These are phyloP conservation scores for Vicugna pacos DNA, from an alignment of 2,113 vertebrate species.

Conservation along the genomic window DNA sequence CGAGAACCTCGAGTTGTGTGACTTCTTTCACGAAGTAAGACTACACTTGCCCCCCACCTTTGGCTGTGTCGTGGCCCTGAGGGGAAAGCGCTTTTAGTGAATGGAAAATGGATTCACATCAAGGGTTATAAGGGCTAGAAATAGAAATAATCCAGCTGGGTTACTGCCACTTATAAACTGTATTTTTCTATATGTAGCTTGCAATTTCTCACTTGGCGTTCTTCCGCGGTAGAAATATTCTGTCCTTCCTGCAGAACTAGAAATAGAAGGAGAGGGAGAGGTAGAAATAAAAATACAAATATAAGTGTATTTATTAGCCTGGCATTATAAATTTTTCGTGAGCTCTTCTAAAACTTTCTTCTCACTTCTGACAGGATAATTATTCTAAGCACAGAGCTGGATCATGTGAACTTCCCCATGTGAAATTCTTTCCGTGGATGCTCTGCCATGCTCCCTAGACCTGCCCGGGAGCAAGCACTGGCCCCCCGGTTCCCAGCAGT, in stretches of 20 bases:
- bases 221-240: neutral
- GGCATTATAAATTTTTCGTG: neutral
- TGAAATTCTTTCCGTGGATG: neutral
- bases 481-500: neutral
- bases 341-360: neutral
- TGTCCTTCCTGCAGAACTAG: neutral
- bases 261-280: neutral
- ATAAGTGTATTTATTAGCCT: neutral
- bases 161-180: neutral
- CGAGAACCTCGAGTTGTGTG: neutral
- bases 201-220: neutral
- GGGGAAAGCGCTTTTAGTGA: neutral
- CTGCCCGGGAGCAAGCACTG: neutral
- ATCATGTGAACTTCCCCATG: neutral
- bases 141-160: neutral
- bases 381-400: neutral
- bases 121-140: neutral
- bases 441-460: fast-evolving
- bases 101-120: neutral
- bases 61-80: neutral
- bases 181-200: neutral
- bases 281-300: neutral
- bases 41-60: neutral
- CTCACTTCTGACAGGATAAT: neutral
- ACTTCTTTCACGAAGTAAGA: neutral